Evolutionary conservation across 2,797 vertebrate genomes (phyloP).

Genomic region (Perodicticus potto): DNA sequence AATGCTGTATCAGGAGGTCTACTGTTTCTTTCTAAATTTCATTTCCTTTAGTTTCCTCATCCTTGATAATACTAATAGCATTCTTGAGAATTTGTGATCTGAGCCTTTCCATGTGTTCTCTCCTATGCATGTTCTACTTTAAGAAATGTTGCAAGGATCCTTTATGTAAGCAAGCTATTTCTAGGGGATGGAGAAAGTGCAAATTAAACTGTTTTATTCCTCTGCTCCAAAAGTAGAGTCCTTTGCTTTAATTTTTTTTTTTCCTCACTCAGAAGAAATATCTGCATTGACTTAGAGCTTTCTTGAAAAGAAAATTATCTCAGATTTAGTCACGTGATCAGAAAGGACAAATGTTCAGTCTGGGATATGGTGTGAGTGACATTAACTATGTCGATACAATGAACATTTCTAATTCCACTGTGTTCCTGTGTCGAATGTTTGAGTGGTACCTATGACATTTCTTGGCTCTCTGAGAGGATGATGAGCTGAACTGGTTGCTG

Average conservation of each 20-base stretch:
- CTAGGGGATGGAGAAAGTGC: neutral
- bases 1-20: neutral
- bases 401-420: neutral
- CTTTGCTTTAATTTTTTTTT: slow-evolving; percentile 37
- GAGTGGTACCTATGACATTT: neutral
- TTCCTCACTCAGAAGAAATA: neutral
- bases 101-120: neutral
- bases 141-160: neutral
- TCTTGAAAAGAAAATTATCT: slow-evolving; percentile 50
- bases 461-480: neutral
- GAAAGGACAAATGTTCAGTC: neutral
- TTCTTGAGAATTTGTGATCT: slow-evolving; percentile 16
- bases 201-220: neutral
- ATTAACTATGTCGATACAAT: neutral
- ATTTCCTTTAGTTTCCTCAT: slow-evolving; percentile 30
- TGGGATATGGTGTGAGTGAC: neutral
- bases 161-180: slow-evolving; percentile 42
- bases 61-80: neutral
- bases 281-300: slow-evolving; percentile 36
- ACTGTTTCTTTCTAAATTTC: neutral
- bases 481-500: neutral
- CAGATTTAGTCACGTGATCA: slow-evolving; percentile 28
- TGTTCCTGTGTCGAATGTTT: neutral
- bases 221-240: neutral
- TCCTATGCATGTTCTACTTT: neutral